Conservation (phyloP, 2,113 vertebrate genomes). For the Sula dactylatra region DNA sequence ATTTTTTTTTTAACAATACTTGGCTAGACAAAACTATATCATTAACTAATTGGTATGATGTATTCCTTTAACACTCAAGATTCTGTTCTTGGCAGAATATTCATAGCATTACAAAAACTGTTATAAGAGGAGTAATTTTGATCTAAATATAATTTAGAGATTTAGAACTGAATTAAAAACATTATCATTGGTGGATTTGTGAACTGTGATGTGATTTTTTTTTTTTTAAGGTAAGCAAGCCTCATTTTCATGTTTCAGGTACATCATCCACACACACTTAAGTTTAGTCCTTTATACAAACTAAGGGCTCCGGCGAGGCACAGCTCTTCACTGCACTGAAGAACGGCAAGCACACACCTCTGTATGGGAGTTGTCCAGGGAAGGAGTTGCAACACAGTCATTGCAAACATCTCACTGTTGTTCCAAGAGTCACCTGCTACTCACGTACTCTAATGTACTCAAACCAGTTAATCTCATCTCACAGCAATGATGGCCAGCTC, state of each 20-base stretch:
- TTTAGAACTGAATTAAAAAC: neutral
- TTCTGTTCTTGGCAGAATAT: neutral
- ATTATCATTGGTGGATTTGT: neutral
- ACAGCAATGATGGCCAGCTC: rapidly evolving
- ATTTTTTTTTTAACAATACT: neutral
- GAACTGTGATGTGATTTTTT: neutral
- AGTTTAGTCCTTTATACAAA: neutral
- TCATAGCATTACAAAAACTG: neutral
- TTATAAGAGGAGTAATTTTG: neutral
- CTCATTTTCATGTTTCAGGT: neutral
- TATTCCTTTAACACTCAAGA: neutral
- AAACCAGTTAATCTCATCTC: neutral
- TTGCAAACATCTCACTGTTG: neutral
- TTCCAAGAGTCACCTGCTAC: neutral
- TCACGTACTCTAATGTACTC: neutral
- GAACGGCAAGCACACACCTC: neutral
- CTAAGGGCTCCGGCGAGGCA: neutral
- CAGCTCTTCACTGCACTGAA: neutral
- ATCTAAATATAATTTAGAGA: neutral
- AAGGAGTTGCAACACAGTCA: neutral
- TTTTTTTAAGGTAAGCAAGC: neutral
- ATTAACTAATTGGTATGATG: slow-evolving; percentile 39
- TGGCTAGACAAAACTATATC: slow-evolving; percentile 15
- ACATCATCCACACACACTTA: neutral
- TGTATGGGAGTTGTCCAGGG: neutral